Percentiles rank a stretch among this genome's conserved stretches.
Conservation (phyloP, 2,888 invertebrate genomes). For the Portevinia maculata region DNA sequence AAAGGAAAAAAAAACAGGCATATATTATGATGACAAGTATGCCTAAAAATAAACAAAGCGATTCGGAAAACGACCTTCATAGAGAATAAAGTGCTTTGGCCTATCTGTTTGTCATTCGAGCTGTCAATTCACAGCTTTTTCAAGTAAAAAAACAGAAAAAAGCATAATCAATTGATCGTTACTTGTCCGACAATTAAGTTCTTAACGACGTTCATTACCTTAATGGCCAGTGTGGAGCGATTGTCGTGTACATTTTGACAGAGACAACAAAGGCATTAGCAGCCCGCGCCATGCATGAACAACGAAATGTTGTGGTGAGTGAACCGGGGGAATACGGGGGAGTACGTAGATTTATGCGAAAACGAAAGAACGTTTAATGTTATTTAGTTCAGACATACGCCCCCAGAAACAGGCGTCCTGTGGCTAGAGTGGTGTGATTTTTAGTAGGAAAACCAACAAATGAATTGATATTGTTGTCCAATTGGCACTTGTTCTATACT, state of each 20-base stretch:
- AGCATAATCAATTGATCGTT: slow-evolving; percentile 23
- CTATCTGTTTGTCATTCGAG: neutral
- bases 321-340: no score
- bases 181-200: slow-evolving; percentile 19
- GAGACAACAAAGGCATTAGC: slow-evolving; percentile 34
- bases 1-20: slow-evolving; percentile 9
- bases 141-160: neutral
- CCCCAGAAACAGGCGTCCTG: no score
- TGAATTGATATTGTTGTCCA: no score
- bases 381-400: no score
- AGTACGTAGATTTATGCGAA: no score
- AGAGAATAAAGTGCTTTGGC: neutral
- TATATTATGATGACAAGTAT: neutral
- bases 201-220: slow-evolving; percentile 33
- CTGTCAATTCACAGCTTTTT: slow-evolving; percentile 1
- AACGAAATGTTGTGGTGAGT: neutral
- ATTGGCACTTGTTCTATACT: no score
- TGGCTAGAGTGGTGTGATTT: no score
- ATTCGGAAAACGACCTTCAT: slow-evolving; percentile 26
- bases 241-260: slow-evolving; percentile 29
- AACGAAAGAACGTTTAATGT: no score
- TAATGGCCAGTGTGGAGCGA: slow-evolving; percentile 22
- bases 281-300: neutral
- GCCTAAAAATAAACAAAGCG: no score
- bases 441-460: no score